Evolutionary conservation across 2,888 invertebrate species (phyloP), one percentile per base, ranked within the genome.

Genomic region (Aquatica leii): DNA sequence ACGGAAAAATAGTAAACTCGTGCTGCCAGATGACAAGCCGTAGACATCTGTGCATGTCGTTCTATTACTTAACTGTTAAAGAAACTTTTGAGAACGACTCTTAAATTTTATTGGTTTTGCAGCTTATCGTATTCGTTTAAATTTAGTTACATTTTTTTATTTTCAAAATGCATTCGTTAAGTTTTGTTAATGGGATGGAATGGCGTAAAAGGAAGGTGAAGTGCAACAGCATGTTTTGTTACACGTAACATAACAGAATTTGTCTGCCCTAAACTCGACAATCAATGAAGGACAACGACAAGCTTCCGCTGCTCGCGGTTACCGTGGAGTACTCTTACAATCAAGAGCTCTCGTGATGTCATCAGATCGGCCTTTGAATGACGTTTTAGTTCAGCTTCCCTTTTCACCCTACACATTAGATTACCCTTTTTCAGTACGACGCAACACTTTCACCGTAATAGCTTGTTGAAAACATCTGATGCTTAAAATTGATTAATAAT

Each of bases 291-390:
- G 74, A 69, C 65, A 72, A 76, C 73, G 74, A 76, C 74, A 73
- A 69, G 74, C 74, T 76, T 76, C 75, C 76, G 75, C 75, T 56
- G 52, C 59, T 65, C 59, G 60, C 60, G 65, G 65, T 65, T 60
- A 65, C 65, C 70, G 75, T 76, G 76, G 71, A 77, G 77, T 71
- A 71, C 75, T 73, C 77, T 77, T 70, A 73, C 67, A 69, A 71
- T 77, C 73, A 71, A 77, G 76, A 69, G 71, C 71, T 70, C 76
- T 77, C 72, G 66, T 64, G 69, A 57, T 71, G 76, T 73, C 73
- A 76, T 75, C 71, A 71, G 76, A 77, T 75, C 75, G 74, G 74
- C 69, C 76, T 65, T 65, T 58, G 43, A 58, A 58, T 58, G 62
- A 57, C 60, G 65, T 57, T 60, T 60, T 64, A 54, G 31, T 62